phyloP scores from a whole-genome alignment of 2,888 invertebrate genomes.

The Argynnis bischoffii region DNA sequence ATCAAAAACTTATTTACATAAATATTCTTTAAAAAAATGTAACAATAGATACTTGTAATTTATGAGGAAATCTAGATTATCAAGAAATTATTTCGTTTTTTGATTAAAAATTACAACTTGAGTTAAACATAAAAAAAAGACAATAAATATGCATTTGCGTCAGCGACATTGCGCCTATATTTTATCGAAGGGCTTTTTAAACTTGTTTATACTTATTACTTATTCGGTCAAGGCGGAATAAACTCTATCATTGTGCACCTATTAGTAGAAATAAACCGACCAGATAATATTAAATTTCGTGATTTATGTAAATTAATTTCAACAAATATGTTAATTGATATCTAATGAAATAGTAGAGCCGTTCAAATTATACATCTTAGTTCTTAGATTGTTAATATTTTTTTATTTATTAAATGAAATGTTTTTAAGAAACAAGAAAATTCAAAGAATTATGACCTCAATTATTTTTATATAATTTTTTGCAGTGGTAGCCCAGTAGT shows the following conservation, averaged over 20 bases:
- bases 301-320: not conserved
- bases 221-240: not conserved
- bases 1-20: too few relatives aligned
- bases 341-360: not conserved
- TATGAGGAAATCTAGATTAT: too few relatives aligned
- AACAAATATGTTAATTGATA: slow-evolving; percentile 10
- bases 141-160: not conserved
- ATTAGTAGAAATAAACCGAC: not conserved
- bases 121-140: not conserved
- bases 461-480: too few relatives aligned
- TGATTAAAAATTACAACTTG: not conserved
- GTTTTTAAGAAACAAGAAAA: too few relatives aligned
- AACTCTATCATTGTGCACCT: not conserved
- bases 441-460: too few relatives aligned
- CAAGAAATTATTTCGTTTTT: too few relatives aligned
- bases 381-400: too few relatives aligned
- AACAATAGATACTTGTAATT: too few relatives aligned
- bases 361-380: slow-evolving; percentile 27
- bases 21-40: too few relatives aligned
- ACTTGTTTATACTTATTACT: not conserved
- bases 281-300: not conserved
- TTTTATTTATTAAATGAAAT: too few relatives aligned
- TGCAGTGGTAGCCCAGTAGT: too few relatives aligned
- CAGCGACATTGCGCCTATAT: slow-evolving; percentile 1
- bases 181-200: not conserved